Evolutionary conservation across 2,797 vertebrate genomes (phyloP).

Genomic region (Perodicticus potto): DNA sequence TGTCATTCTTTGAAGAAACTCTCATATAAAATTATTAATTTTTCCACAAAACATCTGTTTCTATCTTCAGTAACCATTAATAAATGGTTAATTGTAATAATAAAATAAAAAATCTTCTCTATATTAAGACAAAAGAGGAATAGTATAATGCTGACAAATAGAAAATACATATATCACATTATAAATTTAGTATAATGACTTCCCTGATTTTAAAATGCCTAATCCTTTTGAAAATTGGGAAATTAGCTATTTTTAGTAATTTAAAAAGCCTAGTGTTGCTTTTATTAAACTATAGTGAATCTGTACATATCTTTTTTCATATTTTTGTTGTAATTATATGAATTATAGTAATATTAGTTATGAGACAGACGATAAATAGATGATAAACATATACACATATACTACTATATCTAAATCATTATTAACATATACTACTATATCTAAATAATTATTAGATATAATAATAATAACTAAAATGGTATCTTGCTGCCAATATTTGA

Average conservation of each 20-base stretch:
- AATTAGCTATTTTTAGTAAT: neutral
- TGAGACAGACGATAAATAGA: neutral
- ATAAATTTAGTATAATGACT: neutral
- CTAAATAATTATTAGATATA: neutral
- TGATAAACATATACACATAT: neutral
- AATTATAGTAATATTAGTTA: neutral
- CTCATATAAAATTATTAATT: neutral
- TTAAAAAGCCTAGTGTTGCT: neutral
- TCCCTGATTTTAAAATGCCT: neutral
- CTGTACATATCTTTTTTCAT: neutral
- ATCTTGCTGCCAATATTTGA: neutral
- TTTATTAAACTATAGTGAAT: neutral
- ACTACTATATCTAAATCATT: neutral
- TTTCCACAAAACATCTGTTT: neutral
- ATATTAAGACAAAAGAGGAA: neutral
- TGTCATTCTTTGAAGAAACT: neutral
- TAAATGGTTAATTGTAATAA: neutral
- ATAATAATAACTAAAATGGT: neutral
- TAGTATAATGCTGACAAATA: neutral
- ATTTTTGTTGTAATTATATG: neutral
- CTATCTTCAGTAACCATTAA: neutral
- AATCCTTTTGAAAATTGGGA: neutral
- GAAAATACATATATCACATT: neutral
- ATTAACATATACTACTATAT: neutral
- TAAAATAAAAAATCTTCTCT: neutral